These are phyloP conservation scores for Chionoecetes opilio DNA, from an alignment of 1,140 invertebrate species.

Conservation along the genomic window DNA sequence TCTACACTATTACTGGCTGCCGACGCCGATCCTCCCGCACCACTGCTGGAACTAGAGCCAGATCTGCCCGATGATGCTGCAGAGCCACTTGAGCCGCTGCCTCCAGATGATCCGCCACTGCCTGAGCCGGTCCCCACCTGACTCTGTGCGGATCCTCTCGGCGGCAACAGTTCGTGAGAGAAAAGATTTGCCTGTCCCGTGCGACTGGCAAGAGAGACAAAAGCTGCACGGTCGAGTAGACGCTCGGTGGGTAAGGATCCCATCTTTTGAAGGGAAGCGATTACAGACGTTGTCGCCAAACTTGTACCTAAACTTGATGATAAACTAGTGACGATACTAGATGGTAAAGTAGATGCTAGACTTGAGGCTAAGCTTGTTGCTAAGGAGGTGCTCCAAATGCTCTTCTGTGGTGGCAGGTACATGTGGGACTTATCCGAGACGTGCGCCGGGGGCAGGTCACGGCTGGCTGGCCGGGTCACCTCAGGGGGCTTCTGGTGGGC, in stretches of 20 bases:
- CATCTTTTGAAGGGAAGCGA: slow-evolving; percentile 80
- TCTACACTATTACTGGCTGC: slow-evolving; percentile 78
- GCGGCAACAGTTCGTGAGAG: slow-evolving; percentile 77
- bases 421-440: slow-evolving; percentile 78
- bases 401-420: slow-evolving; percentile 80
- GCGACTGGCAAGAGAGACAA: slow-evolving; percentile 79
- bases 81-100: slow-evolving; percentile 64
- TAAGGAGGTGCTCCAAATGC: slow-evolving; percentile 80
- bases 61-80: slow-evolving; percentile 64
- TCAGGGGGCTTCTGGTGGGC: slow-evolving; percentile 80
- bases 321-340: slow-evolving; percentile 71
- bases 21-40: slow-evolving; percentile 60
- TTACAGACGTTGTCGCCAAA: slow-evolving; percentile 77
- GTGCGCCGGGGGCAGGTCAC: slow-evolving; percentile 79
- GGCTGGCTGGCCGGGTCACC: slow-evolving; percentile 75
- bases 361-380: slow-evolving; percentile 77
- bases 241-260: slow-evolving; percentile 77
- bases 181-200: slow-evolving; percentile 77
- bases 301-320: slow-evolving; percentile 71
- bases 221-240: slow-evolving; percentile 78
- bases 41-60: slow-evolving; percentile 67
- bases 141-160: slow-evolving; percentile 76
- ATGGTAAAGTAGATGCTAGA: slow-evolving; percentile 75
- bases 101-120: slow-evolving; percentile 68
- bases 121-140: slow-evolving; percentile 76